Conservation (phyloP, 2,888 invertebrate species). For the Aphrophora alni region DNA sequence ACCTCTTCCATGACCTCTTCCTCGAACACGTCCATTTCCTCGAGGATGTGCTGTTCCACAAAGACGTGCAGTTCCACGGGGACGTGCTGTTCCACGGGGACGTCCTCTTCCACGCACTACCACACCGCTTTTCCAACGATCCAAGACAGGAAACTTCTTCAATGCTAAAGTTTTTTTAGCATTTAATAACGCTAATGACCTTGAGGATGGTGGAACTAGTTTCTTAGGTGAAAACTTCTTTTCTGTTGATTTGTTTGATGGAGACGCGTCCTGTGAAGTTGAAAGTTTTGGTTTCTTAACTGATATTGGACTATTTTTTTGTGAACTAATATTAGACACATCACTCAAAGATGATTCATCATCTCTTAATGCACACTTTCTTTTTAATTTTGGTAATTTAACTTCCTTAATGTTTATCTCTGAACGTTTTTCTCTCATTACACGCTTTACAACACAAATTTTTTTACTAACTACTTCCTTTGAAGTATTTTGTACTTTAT, state of each 20-base stretch:
- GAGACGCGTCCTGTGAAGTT: not conserved
- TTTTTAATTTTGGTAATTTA: constrained; percentile 35
- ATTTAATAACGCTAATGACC: not conserved
- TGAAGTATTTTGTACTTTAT: not conserved
- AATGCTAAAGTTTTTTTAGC: constrained; percentile 14
- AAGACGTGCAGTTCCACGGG: not conserved
- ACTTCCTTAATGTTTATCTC: constrained; percentile 6
- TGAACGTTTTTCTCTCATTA: not conserved
- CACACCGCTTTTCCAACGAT: constrained; percentile 28
- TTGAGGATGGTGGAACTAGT: not conserved
- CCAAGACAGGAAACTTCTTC: constrained; percentile 21
- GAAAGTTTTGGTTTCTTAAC: not conserved
- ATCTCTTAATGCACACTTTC: not conserved
- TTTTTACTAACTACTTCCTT: not conserved
- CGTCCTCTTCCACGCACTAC: constrained; percentile 22
- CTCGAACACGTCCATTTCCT: not conserved
- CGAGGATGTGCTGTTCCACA: not conserved
- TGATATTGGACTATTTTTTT: not conserved
- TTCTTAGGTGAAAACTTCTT: not conserved
- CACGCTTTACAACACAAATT: not conserved
- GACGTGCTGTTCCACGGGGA: not conserved
- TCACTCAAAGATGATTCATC: not conserved
- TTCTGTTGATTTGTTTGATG: not conserved
- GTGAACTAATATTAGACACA: not conserved
- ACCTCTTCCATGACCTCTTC: constrained; percentile 15